phyloP scores from a whole-genome alignment of 2,888 invertebrate species.

The Amphipoea oculea region DNA sequence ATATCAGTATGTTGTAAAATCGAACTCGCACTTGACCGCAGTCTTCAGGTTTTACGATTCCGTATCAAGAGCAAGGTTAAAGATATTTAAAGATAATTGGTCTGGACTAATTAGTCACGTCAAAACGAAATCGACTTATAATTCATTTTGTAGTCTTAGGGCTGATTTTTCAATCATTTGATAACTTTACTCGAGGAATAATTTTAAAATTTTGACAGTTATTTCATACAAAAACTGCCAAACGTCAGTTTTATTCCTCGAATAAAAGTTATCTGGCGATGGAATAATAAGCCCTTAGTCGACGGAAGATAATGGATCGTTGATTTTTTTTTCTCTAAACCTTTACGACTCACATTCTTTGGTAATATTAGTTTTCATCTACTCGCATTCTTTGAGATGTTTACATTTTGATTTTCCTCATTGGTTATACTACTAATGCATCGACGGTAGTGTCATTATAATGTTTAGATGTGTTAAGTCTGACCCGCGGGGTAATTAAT shows the following conservation, averaged over 20 bases:
- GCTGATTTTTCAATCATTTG: too few relatives aligned
- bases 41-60: conserved; percentile 69
- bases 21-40: conserved; percentile 57
- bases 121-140: conserved; percentile 81
- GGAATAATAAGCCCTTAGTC: conserved; percentile 55
- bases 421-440: background rate
- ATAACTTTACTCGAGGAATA: too few relatives aligned
- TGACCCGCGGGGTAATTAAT: background rate
- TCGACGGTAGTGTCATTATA: background rate
- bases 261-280: too few relatives aligned
- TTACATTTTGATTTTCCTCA: conserved; percentile 31
- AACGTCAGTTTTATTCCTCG: too few relatives aligned
- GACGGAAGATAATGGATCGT: conserved; percentile 70
- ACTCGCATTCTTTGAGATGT: conserved; percentile 26
- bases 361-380: conserved; percentile 30
- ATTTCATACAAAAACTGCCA: too few relatives aligned
- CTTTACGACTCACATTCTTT: conserved; percentile 29
- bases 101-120: conserved; percentile 85
- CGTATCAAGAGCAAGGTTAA: conserved; percentile 78
- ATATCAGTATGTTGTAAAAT: background rate
- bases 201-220: too few relatives aligned
- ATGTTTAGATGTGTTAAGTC: background rate
- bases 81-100: conserved; percentile 77
- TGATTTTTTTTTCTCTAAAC: conserved; percentile 64
- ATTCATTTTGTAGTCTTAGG: conserved; percentile 76